These are phyloP conservation scores for Solenopsis invicta DNA, from an alignment of 1,140 invertebrate genomes.

Conservation along the genomic window DNA sequence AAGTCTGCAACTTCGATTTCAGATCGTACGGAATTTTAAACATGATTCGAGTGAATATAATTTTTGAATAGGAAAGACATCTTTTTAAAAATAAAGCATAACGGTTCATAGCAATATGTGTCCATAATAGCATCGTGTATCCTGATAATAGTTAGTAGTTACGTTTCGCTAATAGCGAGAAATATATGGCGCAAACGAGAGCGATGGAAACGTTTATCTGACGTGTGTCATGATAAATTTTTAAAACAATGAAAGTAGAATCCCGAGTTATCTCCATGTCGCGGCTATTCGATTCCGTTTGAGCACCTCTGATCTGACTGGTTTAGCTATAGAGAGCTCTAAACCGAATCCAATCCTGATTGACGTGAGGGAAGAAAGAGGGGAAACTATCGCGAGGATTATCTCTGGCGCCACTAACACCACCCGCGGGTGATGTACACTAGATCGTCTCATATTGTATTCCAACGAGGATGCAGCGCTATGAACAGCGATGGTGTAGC, in stretches of 20 bases:
- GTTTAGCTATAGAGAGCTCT: conserved; percentile 82
- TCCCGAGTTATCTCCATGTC: conserved; percentile 35
- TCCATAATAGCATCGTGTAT: background rate
- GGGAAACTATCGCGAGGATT: conserved; percentile 84
- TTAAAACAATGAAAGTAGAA: conserved; percentile 55
- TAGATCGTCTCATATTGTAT: conserved; percentile 72
- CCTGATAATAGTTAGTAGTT: background rate
- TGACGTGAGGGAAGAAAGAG: conserved; percentile 82
- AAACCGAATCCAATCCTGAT: conserved; percentile 85
- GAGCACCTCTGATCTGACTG: conserved; percentile 81
- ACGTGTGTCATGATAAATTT: conserved; percentile 60
- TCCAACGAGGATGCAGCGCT: conserved; percentile 67
- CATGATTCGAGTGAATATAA: background rate
- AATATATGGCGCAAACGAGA: conserved; percentile 2
- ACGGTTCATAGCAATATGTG: background rate
- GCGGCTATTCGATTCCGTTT: conserved; percentile 71
- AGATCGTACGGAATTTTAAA: background rate
- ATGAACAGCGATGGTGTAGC: conserved; percentile 38
- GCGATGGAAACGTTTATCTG: conserved; percentile 48
- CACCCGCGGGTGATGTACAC: conserved; percentile 74
- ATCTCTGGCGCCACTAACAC: conserved; percentile 85
- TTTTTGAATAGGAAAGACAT: background rate
- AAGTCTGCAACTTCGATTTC: background rate
- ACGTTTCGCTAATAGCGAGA: conserved; percentile 22
- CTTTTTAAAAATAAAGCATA: background rate